Evolutionary conservation across 2,888 invertebrate species (phyloP).

Genomic region (Diarsia dahlii): DNA sequence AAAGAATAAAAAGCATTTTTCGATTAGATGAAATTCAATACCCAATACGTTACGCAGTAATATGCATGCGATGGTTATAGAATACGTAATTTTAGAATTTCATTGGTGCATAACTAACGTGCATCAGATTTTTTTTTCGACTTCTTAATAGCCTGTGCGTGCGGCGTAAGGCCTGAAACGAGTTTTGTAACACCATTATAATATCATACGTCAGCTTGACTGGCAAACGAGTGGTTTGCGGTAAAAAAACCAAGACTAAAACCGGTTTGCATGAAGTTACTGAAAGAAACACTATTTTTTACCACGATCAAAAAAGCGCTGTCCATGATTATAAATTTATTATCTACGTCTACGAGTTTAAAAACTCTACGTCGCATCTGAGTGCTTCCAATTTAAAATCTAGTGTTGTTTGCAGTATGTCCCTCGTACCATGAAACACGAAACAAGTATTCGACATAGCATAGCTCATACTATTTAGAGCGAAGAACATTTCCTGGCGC

Average conservation of each 20-base stretch:
- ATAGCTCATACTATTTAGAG: conserved; percentile 72
- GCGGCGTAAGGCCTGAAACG: conserved; percentile 42
- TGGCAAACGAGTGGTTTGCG: conserved; percentile 35
- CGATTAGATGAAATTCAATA: conserved; percentile 51
- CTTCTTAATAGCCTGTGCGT: conserved; percentile 52
- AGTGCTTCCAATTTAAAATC: conserved; percentile 63
- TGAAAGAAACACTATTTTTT: conserved; percentile 48
- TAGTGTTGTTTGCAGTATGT: conserved; percentile 38
- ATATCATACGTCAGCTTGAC: conserved; percentile 42
- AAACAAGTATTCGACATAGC: conserved; percentile 63
- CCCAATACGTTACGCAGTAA: conserved; percentile 51
- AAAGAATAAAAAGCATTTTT: conserved; percentile 51
- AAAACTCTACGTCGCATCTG: conserved; percentile 57
- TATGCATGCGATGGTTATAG: conserved; percentile 52
- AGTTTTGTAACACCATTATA: conserved; percentile 59
- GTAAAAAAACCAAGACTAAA: conserved; percentile 37
- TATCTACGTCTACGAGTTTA: conserved; percentile 38
- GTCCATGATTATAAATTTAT: conserved; percentile 38
- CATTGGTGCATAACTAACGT: conserved; percentile 63
- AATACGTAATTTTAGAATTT: conserved; percentile 56
- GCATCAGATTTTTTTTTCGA: conserved; percentile 45
- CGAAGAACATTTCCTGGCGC: conserved; percentile 72
- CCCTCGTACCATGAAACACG: conserved; percentile 64
- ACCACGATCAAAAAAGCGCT: conserved; percentile 10
- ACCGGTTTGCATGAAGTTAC: conserved; percentile 46